phyloP scores from a whole-genome alignment of 2,888 invertebrate species.

The Amphimallon solstitiale region DNA sequence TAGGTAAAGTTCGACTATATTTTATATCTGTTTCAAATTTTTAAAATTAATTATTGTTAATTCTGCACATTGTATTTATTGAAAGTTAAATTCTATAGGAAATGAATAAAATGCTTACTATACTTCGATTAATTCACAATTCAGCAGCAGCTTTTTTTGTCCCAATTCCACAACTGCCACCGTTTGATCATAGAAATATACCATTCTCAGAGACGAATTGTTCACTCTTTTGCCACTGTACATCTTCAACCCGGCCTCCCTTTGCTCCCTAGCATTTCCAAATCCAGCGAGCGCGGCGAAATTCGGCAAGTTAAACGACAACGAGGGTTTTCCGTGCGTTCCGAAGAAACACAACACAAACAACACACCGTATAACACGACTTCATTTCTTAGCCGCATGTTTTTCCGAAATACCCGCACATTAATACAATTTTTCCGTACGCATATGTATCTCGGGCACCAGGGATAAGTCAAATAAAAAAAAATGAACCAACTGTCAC shows the following conservation, averaged over 20 bases:
- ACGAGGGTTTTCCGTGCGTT: conserved; percentile 55
- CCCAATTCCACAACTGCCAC: conserved; percentile 85
- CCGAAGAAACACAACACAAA: conserved; percentile 46
- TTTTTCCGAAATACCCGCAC: conserved; percentile 11
- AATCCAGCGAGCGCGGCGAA: conserved; percentile 51
- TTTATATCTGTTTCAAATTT: too few relatives aligned
- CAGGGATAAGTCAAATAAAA: conserved; percentile 20
- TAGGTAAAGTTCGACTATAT: too few relatives aligned
- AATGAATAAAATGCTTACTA: conserved; percentile 72
- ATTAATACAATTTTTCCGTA: conserved; percentile 1
- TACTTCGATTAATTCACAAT: conserved; percentile 87
- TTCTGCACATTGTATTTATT: too few relatives aligned
- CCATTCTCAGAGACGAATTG: conserved; percentile 77
- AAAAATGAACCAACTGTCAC: conserved; percentile 35
- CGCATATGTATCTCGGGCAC: conserved; percentile 1
- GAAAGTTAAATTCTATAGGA: background rate
- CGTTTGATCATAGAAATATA: conserved; percentile 84
- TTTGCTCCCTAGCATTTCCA: conserved; percentile 41
- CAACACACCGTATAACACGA: conserved; percentile 28
- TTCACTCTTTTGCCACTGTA: conserved; percentile 73
- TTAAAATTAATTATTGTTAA: too few relatives aligned
- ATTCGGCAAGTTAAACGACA: conserved; percentile 54
- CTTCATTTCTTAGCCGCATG: conserved; percentile 29
- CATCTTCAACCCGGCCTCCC: conserved; percentile 65
- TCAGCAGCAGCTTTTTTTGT: conserved; percentile 74